Evolutionary conservation across 2,113 vertebrate species (phyloP), one percentile per base, ranked within the genome.

Genomic region (Percopsis transmontana): DNA sequence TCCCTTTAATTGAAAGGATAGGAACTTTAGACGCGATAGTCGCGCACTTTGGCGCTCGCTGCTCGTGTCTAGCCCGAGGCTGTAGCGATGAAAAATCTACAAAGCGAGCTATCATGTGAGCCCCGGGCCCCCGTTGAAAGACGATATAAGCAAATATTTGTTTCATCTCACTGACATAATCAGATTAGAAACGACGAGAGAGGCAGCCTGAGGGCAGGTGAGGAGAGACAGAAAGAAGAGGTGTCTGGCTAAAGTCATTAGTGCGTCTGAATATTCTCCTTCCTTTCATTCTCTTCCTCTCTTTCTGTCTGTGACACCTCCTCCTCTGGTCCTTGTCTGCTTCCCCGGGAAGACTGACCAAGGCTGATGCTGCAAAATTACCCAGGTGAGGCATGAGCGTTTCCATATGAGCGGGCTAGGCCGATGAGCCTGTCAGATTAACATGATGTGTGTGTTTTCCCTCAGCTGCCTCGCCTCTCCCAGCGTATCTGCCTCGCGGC

Each of bases 381-480:
- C 56, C 2, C 79, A 85, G 81, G 85, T 87, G 83, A 85, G 66
- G 50, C 48, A 63, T 85, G 77, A 91, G 71, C 21, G 27, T 74
- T 90, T 88, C 88, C 86, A 89, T 77, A 84, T 70, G 81, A 80
- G 61, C 1, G n/a, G 68, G 42, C 61, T n/a, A 69, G 66, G 70
- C 64, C 68, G 68, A 68, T 2, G 74, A 74, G 27, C 41, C 67
- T 84, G 83, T 90, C 86, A 87, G 78, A 88, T 88, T 81, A 88
- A 63, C 39, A 14, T 78, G 74, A 87, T 71, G 72, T 73, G 81
- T 81, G 77, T 77, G 76, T 77, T 83, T 80, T 81, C 62, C 70
- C 76, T 80, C 55, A 52, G 54, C 54, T 70, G 62, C 74, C 79
- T 68, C 74, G 54, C 23, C 69, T 10, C 74, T 73, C 40, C 1